These are phyloP conservation scores for Galagoides demidoff DNA, from an alignment of 2,797 vertebrate genomes.

Conservation along the genomic window DNA sequence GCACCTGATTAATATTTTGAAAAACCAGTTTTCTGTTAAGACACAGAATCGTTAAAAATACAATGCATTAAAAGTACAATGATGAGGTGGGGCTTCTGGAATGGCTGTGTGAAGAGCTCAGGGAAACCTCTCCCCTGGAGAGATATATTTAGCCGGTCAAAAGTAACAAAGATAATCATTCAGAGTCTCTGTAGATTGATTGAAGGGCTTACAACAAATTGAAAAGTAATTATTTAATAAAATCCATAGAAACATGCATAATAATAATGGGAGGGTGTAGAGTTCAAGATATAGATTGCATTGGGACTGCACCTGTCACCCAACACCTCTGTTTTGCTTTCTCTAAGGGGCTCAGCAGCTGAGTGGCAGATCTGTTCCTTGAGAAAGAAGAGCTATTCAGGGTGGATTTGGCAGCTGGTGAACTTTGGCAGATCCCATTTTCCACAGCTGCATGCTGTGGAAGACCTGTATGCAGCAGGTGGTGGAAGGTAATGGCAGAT, in stretches of 20 bases:
- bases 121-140: background rate
- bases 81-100: slow-evolving; percentile 3
- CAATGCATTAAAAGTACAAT: slow-evolving; percentile 34
- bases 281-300: background rate
- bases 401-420: background rate
- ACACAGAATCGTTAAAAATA: slow-evolving; percentile 53
- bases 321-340: background rate
- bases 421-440: slow-evolving; percentile 38
- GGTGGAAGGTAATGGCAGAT: background rate
- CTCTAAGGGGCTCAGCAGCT: background rate
- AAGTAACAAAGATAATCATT: slow-evolving; percentile 35
- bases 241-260: background rate
- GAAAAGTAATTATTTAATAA: slow-evolving; percentile 63
- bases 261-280: background rate
- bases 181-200: slow-evolving; percentile 15
- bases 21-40: slow-evolving; percentile 51
- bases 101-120: slow-evolving; percentile 5
- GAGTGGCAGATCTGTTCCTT: background rate
- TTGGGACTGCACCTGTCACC: background rate
- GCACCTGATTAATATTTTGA: slow-evolving; percentile 43
- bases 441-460: background rate
- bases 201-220: slow-evolving; percentile 39
- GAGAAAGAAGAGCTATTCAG: slow-evolving; percentile 9
- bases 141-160: slow-evolving; percentile 34
- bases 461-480: background rate